Base-by-base conservation (phyloP, 2,113 vertebrate genomes). In the Mormoops blainvillei region DNA sequence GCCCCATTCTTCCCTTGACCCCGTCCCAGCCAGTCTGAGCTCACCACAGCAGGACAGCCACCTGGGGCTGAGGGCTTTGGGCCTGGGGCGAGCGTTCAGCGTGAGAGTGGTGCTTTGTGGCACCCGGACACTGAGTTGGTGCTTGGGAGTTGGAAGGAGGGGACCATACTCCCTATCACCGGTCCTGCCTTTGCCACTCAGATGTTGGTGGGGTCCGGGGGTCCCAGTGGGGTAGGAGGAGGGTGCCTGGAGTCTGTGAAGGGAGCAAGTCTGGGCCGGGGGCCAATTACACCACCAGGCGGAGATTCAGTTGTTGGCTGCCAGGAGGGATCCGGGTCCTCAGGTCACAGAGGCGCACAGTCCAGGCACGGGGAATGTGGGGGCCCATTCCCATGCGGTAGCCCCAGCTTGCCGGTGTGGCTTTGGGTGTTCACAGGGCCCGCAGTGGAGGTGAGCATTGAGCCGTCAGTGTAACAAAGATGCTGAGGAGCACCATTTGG, bases 1-100 rank as follows among this genome's bases (percentile, higher is more conserved):
- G n/a, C 15, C 15, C 33, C 38, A 38, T 11, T 0, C 31, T 33
- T 2, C 24, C 56, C 10, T 19, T n/a, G 1, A 1, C n/a, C 18
- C 3, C n/a, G 11, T 26, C 58, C 58, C 7, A 7, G 2, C 26
- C 14, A 33, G 73, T 24, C 11, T 20, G 15, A 31, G 33, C 43
- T 65, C 33, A 10, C 22, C 5, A 61, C 24, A 2, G n/a, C n/a
- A n/a, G n/a, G 43, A 14, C 43, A 19, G 85, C 15, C 9, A 8
- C 31, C 0, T n/a, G 2, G 33, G 22, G 20, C 54, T 63, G 56
- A 18, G 22, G 54, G 33, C 33, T n/a, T n/a, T 63, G 70, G 22
- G 6, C 22, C 10, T 12, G 9, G 4, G 11, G 54, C 1, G 71
- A n/a, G 52, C 18, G 14, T 45, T 20, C 54, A 15, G 13, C 18